Conservation (phyloP, 2,797 vertebrate genomes). For the Rhabdophis nuchalis region DNA sequence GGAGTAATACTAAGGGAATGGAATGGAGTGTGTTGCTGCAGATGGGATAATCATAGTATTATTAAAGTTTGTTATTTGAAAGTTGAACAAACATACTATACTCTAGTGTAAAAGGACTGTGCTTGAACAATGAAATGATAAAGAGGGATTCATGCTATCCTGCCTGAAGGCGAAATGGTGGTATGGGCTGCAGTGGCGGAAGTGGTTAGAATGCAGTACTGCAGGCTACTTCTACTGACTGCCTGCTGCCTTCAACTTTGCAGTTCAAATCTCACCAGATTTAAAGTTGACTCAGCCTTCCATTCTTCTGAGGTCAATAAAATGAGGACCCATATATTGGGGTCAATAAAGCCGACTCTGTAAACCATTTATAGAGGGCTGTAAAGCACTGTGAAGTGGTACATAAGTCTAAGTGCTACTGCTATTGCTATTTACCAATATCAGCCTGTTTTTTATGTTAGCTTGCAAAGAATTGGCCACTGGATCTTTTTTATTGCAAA, state of each 20-base stretch:
- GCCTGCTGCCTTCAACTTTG: too few species aligned
- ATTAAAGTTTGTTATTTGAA: neutral
- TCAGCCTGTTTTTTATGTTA: neutral
- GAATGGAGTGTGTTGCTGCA: neutral
- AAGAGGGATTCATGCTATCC: neutral
- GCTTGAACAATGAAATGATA: neutral
- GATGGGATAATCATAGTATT: neutral
- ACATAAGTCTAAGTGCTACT: too few species aligned
- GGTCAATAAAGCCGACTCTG: too few species aligned
- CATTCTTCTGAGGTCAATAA: too few species aligned
- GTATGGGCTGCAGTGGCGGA: neutral
- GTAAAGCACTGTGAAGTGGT: too few species aligned
- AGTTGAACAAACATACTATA: neutral
- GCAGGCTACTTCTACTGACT: too few species aligned
- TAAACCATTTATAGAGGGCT: too few species aligned
- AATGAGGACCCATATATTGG: too few species aligned
- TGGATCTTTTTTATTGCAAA: neutral
- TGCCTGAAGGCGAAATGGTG: neutral
- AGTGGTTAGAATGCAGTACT: too few species aligned
- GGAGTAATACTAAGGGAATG: neutral
- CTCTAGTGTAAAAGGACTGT: neutral
- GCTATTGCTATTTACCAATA: neutral
- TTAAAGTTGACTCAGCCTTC: too few species aligned
- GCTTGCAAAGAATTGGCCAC: neutral
- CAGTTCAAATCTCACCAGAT: too few species aligned